These are phyloP conservation scores for Dasyornis broadbenti DNA, from an alignment of 2,113 vertebrate genomes.

Conservation along the genomic window DNA sequence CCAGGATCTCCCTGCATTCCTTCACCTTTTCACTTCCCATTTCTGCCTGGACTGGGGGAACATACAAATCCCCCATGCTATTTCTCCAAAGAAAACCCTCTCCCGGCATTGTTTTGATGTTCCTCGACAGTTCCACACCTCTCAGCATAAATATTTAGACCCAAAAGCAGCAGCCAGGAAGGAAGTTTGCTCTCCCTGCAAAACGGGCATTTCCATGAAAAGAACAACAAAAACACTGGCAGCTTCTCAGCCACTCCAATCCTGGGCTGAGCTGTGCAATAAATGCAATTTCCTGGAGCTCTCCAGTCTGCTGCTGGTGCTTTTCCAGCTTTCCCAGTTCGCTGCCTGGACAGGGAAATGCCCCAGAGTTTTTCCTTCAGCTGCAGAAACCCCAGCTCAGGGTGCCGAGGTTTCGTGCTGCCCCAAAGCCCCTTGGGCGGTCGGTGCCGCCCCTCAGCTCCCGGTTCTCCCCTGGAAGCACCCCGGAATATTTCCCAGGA, in stretches of 20 bases:
- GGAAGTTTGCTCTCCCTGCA: not conserved
- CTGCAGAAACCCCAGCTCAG: not conserved
- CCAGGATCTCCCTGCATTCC: not conserved
- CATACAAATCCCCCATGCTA: not conserved
- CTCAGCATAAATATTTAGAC: not conserved
- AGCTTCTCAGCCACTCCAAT: not conserved
- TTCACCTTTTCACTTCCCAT: not conserved
- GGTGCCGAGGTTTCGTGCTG: not conserved
- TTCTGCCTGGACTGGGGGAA: not conserved
- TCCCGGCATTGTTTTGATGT: not conserved
- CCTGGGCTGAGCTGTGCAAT: not conserved
- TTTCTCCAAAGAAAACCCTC: not conserved
- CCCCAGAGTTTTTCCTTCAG: rapidly evolving
- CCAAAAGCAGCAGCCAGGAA: not conserved
- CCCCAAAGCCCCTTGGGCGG: not conserved
- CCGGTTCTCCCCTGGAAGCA: not conserved
- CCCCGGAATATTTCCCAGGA: not conserved
- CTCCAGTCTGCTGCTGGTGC: not conserved
- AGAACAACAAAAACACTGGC: not conserved
- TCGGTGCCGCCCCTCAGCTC: not conserved
- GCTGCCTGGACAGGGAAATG: not conserved
- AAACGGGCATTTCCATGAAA: not conserved
- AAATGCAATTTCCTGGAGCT: not conserved
- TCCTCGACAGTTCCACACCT: not conserved
- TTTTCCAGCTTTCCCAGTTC: not conserved